Percentiles rank a stretch among this genome's conserved stretches.
phyloP scores from a whole-genome alignment of 2,888 invertebrate species.

The Herminia tarsipennalis region DNA sequence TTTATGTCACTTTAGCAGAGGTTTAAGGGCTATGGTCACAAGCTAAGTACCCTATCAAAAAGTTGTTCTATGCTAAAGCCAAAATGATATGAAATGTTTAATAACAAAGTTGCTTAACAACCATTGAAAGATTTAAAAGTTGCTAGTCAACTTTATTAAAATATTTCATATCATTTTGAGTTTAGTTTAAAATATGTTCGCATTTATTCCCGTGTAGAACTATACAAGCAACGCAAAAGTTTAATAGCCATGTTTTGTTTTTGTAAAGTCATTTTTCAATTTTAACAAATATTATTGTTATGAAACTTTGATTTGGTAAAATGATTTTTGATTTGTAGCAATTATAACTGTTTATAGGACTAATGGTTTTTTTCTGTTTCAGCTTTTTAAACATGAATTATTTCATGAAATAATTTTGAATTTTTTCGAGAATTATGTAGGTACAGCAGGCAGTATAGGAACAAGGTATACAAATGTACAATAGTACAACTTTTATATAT shows the following conservation, averaged over 20 bases:
- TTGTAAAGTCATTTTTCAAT: constrained; percentile 18
- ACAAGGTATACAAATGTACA: constrained; percentile 18
- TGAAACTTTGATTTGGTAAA: constrained; percentile 18
- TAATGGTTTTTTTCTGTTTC: constrained; percentile 48
- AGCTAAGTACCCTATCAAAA: no score
- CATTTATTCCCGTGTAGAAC: no score
- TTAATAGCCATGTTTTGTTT: constrained; percentile 16
- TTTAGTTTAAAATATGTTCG: no score
- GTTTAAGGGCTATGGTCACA: no score
- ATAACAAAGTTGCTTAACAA: no score
- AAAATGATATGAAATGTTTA: no score
- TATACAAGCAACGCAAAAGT: no score
- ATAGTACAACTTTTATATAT: constrained; percentile 23
- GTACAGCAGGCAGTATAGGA: not conserved
- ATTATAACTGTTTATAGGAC: constrained; percentile 30
- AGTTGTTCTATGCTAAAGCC: no score
- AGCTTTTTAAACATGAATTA: constrained; percentile 24
- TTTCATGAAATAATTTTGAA: constrained; percentile 24
- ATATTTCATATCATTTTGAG: no score
- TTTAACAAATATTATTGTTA: constrained; percentile 20
- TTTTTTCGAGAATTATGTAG: constrained; percentile 22
- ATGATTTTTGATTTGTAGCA: constrained; percentile 7
- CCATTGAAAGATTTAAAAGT: no score
- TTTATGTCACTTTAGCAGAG: no score
- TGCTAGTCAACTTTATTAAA: no score